Conservation (phyloP, 1,140 invertebrate species). For the Calliphora vicina region DNA sequence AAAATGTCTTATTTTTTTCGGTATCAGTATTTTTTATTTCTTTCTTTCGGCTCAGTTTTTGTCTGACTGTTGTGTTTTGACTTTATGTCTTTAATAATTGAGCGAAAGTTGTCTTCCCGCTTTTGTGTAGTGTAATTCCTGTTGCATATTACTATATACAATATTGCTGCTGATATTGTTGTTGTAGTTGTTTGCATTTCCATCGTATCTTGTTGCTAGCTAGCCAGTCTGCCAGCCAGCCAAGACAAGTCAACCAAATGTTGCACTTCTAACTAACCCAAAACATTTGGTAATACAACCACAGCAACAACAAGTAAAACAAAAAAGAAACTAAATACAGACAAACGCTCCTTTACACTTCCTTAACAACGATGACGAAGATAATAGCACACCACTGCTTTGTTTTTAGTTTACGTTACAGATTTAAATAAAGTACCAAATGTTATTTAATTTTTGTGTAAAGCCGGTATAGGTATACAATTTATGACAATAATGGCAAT, state of each 20-base stretch:
- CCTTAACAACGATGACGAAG: not conserved
- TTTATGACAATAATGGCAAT: too few species aligned
- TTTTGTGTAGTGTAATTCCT: conserved; percentile 26
- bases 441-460: too few species aligned
- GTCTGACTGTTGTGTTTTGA: conserved; percentile 10
- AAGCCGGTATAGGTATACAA: too few species aligned
- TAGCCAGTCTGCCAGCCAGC: not conserved
- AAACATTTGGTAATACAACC: not conserved
- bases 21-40: not conserved
- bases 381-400: not conserved
- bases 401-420: too few species aligned
- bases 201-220: not conserved
- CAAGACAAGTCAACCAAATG: not conserved
- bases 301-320: not conserved
- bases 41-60: not conserved
- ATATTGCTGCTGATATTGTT: not conserved
- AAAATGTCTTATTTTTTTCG: conserved; percentile 11
- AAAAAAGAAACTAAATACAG: not conserved
- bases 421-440: too few species aligned
- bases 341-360: conserved; percentile 4
- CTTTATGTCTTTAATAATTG: not conserved
- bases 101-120: conserved; percentile 34
- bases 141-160: not conserved
- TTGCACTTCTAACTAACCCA: not conserved
- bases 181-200: not conserved